Conservation (phyloP, 2,113 vertebrate species). For the Plotosus lineatus region DNA sequence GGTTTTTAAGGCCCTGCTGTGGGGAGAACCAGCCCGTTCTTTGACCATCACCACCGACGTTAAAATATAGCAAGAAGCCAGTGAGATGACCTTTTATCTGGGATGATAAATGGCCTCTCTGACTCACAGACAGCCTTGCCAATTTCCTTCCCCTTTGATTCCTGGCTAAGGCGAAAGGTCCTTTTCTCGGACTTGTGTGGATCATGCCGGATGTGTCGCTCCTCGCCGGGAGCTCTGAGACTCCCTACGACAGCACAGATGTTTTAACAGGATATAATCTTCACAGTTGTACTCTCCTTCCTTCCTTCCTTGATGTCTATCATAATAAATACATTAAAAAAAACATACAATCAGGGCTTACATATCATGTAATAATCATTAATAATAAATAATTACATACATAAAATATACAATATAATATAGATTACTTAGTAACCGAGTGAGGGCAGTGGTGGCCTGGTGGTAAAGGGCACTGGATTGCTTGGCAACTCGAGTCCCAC, state of each 20-base stretch:
- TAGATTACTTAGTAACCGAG: too few species aligned
- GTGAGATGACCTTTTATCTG: slow-evolving; percentile 64
- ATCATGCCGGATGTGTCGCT: slow-evolving; percentile 54
- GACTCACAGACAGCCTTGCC: slow-evolving; percentile 64
- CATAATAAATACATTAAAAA: not conserved
- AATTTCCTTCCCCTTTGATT: slow-evolving; percentile 67
- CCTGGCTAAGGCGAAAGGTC: slow-evolving; percentile 52
- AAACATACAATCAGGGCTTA: too few species aligned
- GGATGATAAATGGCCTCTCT: slow-evolving; percentile 61
- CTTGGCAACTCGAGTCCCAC: too few species aligned
- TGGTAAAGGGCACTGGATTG: too few species aligned
- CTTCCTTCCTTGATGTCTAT: not conserved
- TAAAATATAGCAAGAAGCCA: slow-evolving; percentile 60
- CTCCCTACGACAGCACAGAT: slow-evolving; percentile 44
- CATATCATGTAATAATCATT: too few species aligned
- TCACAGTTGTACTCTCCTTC: not conserved
- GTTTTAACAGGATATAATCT: slow-evolving; percentile 13
- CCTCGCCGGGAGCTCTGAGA: slow-evolving; percentile 41
- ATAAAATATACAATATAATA: too few species aligned
- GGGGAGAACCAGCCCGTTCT: slow-evolving; percentile 48
- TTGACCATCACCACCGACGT: slow-evolving; percentile 46
- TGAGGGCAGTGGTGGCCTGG: too few species aligned
- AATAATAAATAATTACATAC: too few species aligned
- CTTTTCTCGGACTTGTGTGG: slow-evolving; percentile 56
- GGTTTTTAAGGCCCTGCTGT: slow-evolving; percentile 40